Conservation (phyloP, 2,888 invertebrate genomes). For the Lithophane semibrunnea region DNA sequence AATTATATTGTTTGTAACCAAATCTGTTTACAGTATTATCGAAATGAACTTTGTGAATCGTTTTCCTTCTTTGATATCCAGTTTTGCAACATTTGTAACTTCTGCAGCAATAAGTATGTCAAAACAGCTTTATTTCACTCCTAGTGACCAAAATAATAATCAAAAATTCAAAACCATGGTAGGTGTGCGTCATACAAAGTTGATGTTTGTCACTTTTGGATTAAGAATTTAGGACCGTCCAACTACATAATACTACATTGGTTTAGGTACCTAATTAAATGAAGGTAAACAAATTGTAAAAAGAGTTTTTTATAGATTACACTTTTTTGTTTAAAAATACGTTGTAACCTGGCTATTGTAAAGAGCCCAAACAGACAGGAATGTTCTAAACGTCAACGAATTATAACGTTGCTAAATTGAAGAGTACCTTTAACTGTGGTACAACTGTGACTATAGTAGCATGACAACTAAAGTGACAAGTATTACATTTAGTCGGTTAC, state of each 20-base stretch:
- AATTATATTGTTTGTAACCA: too few relatives aligned
- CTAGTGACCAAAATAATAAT: not conserved
- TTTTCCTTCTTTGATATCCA: constrained; percentile 27
- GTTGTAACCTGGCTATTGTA: too few relatives aligned
- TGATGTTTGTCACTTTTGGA: not conserved
- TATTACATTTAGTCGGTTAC: constrained; percentile 28
- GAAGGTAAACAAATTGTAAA: not conserved
- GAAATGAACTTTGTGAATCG: constrained; percentile 3
- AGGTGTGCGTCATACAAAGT: not conserved
- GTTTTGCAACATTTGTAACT: constrained; percentile 17
- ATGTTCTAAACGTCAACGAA: not conserved
- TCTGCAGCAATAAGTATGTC: not conserved
- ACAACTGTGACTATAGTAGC: constrained; percentile 18
- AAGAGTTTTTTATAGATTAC: not conserved
- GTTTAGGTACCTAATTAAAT: not conserved
- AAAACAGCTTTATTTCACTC: not conserved
- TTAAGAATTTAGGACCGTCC: too few relatives aligned
- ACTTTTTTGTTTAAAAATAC: not conserved
- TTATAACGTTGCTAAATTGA: constrained; percentile 28
- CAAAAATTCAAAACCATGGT: not conserved
- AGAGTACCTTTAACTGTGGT: constrained; percentile 15
- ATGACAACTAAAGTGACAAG: constrained; percentile 25
- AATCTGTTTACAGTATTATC: not conserved
- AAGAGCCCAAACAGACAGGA: too few relatives aligned
- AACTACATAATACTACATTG: not conserved